Conservation (phyloP, 2,113 vertebrate species). For the Mesembrinibis cayennensis region DNA sequence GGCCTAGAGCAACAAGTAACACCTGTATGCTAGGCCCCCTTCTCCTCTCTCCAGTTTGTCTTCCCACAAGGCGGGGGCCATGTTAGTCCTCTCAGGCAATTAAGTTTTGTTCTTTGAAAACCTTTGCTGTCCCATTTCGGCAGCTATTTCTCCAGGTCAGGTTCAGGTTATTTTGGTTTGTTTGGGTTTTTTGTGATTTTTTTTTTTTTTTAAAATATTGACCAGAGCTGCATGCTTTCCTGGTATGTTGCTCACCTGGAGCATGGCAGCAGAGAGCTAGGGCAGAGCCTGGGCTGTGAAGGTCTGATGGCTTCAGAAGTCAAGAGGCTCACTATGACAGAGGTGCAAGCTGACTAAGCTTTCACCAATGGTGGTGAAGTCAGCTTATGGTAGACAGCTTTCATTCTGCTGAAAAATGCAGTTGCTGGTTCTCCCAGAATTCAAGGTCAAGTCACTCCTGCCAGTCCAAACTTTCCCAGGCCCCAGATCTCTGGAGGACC, state of each 20-base stretch:
- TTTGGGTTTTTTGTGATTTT: not conserved
- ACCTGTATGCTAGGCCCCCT: accelerated
- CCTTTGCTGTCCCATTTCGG: not conserved
- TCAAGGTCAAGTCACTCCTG: not conserved
- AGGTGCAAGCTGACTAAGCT: not conserved
- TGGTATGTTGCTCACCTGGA: not conserved
- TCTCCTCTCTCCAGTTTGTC: not conserved
- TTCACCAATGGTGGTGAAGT: not conserved
- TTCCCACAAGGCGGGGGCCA: not conserved
- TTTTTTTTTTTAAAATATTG: not conserved
- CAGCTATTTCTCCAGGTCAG: not conserved
- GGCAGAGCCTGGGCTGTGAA: not conserved
- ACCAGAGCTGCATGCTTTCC: not conserved
- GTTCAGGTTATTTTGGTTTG: not conserved
- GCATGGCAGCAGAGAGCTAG: not conserved
- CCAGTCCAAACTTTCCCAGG: not conserved
- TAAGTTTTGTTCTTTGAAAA: not conserved
- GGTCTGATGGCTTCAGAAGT: not conserved
- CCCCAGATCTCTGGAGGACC: not conserved
- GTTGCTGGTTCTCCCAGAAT: not conserved
- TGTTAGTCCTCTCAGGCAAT: not conserved
- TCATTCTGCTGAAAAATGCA: not conserved
- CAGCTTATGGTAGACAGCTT: not conserved
- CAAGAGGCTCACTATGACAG: not conserved
- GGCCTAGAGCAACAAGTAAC: not conserved